Base-by-base conservation (phyloP, 2,797 vertebrate species). In the Sebastes trivittatus region DNA sequence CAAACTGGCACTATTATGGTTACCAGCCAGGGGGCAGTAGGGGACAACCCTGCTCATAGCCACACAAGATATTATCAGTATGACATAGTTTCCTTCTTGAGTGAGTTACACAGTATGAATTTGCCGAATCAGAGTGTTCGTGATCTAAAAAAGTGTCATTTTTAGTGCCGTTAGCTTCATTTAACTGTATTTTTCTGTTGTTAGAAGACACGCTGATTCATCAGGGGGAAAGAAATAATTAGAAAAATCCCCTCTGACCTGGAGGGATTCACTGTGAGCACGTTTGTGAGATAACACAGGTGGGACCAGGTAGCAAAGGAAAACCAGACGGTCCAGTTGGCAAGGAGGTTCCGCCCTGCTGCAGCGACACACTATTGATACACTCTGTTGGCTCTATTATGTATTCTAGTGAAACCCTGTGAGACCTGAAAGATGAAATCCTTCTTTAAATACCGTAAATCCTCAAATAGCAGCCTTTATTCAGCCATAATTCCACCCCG, bases 11-110 rank as follows among this genome's bases (percentile, higher is more conserved):
- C 4, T 66, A 38, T 22, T 5, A 27, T 7, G 2, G 78, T 78
- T 14, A 14, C 5, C 80, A 72, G 81, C 91, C 87, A 94, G 91
- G 86, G 88, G 94, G 92, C 90, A 89, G 83, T 52, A 87, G 82
- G 58, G 70, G 82, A 85, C 84, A 87, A 62, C 68, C 36, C 32
- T 85, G 73, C 75, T 75, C 70, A 11, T 0, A 60, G 55, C 49
- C 77, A 74, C 32, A 59, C 11, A 72, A 3, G 6, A 18, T 27
- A 6, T 20, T 6, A 7, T 18, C 5, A 20, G 52, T 22, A 2
- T 22, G 27, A 62, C 65, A 7, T 32, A 14, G 29, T 75, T 63
- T 64, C 29, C 61, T 58, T 62, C 25, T 77, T 2, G 14, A 60
- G 25, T 49, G 70, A 52, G 23, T 42, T 34, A n/a, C n/a, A 29